These are phyloP conservation scores for Chrysodeixis includens DNA, from an alignment of 2,888 invertebrate species.

Conservation along the genomic window DNA sequence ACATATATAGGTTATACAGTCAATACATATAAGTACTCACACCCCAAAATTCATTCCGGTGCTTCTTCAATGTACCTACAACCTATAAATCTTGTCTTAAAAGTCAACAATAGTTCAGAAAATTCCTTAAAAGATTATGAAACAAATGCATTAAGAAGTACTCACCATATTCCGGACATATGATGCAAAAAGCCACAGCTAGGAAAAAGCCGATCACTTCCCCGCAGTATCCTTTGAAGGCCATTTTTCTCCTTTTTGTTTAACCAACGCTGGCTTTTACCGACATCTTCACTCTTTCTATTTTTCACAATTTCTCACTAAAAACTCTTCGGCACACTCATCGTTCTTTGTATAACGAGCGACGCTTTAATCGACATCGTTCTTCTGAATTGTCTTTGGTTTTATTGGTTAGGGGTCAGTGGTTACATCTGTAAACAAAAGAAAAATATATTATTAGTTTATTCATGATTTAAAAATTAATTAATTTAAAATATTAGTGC, in stretches of 20 bases:
- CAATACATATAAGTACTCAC: too few relatives aligned
- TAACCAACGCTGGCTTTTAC: slow-evolving; percentile 84
- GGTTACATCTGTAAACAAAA: slow-evolving; percentile 77
- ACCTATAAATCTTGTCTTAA: too few relatives aligned
- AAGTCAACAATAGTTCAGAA: slow-evolving; percentile 13
- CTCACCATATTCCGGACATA: slow-evolving; percentile 86
- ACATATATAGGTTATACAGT: too few relatives aligned
- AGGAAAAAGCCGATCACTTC: slow-evolving; percentile 85
- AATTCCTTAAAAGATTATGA: slow-evolving; percentile 13
- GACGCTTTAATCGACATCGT: slow-evolving; percentile 74
- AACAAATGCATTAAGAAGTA: slow-evolving; percentile 21
- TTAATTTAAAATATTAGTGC: too few relatives aligned
- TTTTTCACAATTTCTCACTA: slow-evolving; percentile 74
- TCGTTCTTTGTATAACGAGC: slow-evolving; percentile 71
- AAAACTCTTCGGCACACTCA: slow-evolving; percentile 69
- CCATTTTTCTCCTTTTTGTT: slow-evolving; percentile 82
- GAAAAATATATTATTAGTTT: slow-evolving; percentile 25
- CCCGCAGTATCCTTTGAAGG: slow-evolving; percentile 80
- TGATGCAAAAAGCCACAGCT: slow-evolving; percentile 84
- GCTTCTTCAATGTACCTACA: too few relatives aligned
- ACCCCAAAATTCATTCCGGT: too few relatives aligned
- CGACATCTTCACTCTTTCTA: slow-evolving; percentile 81
- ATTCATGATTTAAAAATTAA: too few relatives aligned
- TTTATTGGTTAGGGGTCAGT: slow-evolving; percentile 38
- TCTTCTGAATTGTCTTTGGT: slow-evolving; percentile 54